A percentile compares a stretch with the other conserved stretches of the same genome.
These are phyloP conservation scores for Pipra filicauda DNA, from an alignment of 2,113 vertebrate genomes.

Conservation along the genomic window DNA sequence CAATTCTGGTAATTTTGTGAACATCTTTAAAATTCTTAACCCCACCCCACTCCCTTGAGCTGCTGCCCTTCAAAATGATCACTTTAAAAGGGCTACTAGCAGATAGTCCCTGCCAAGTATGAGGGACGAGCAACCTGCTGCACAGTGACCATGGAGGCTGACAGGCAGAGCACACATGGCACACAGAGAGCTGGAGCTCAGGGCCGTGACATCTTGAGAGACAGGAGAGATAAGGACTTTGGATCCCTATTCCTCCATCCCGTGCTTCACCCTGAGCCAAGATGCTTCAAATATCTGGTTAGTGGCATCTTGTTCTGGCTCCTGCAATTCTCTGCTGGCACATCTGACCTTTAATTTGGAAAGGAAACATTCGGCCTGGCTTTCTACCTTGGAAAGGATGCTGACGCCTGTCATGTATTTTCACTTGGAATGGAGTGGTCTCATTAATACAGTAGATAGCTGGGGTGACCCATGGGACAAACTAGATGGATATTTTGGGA, in stretches of 20 bases:
- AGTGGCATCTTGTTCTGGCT: not conserved
- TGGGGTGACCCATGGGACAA: not conserved
- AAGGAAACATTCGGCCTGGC: not conserved
- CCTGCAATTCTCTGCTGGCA: not conserved
- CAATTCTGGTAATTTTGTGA: not conserved
- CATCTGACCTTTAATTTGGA: not conserved
- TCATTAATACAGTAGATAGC: not conserved
- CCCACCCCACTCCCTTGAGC: not conserved
- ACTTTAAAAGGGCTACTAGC: not conserved
- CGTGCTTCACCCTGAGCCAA: not conserved
- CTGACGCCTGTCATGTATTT: not conserved
- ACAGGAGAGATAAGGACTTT: not conserved
- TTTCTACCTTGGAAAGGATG: not conserved
- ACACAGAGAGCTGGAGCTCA: not conserved
- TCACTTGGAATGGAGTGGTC: not conserved
- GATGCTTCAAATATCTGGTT: not conserved
- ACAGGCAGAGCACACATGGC: not conserved
- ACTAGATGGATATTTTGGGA: not conserved
- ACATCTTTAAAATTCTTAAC: not conserved
- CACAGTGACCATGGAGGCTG: not conserved
- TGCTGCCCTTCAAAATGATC: not conserved
- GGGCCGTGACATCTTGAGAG: fast-evolving
- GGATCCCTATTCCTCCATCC: not conserved
- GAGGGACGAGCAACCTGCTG: not conserved
- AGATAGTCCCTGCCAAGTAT: not conserved